A percentile compares a stretch with the other conserved stretches of the same genome.
phyloP scores from a whole-genome alignment of 2,113 vertebrate species.

The Suncus etruscus region DNA sequence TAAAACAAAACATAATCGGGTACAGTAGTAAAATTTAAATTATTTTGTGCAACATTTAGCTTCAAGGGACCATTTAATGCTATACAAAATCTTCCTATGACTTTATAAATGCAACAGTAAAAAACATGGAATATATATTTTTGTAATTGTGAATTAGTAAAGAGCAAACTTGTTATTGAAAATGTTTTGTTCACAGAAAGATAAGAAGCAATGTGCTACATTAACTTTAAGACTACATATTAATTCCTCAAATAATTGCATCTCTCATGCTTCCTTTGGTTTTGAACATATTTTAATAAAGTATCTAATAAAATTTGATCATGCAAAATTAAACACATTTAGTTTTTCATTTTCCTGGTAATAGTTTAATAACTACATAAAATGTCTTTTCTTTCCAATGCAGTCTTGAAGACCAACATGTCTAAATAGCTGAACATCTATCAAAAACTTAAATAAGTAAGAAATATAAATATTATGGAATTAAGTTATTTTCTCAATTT shows the following conservation, averaged over 20 bases:
- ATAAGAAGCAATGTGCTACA: constrained; percentile 66
- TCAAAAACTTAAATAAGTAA: constrained; percentile 46
- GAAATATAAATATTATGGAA: constrained; percentile 61
- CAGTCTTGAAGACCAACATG: neutral
- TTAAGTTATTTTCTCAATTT: constrained; percentile 65
- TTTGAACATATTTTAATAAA: constrained; percentile 64
- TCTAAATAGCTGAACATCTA: constrained; percentile 22
- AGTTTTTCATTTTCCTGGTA: constrained; percentile 59
- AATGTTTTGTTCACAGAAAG: constrained; percentile 65
- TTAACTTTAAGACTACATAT: constrained; percentile 72
- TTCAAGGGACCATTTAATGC: neutral
- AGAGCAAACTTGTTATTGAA: constrained; percentile 30
- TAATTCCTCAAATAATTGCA: constrained; percentile 71
- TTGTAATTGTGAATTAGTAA: constrained; percentile 52
- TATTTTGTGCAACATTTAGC: constrained; percentile 8
- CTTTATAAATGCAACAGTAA: constrained; percentile 28
- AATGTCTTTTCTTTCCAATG: constrained; percentile 34
- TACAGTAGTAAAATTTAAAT: neutral
- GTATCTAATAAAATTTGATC: constrained; percentile 71
- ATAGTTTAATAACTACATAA: constrained; percentile 51
- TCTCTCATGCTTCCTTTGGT: constrained; percentile 59
- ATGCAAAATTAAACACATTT: constrained; percentile 73
- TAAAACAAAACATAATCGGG: too few species aligned
- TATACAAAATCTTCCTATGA: neutral
- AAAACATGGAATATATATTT: neutral